Evolutionary conservation across 2,888 invertebrate genomes (phyloP), one percentile per base, ranked within the genome.

Genomic region (Holacanthella duospinosa): DNA sequence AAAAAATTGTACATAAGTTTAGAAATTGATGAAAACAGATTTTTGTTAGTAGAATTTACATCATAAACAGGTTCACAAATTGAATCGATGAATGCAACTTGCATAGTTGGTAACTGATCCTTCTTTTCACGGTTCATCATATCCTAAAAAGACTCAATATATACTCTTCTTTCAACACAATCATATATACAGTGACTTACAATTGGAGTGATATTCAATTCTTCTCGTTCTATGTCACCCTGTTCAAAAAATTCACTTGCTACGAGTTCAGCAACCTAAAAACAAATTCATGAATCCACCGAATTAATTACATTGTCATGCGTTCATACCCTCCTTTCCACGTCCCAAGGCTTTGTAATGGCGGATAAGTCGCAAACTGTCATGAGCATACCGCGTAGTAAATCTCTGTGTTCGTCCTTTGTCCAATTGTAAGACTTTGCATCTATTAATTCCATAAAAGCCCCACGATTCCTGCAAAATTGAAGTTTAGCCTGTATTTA

Each of bases 81-180:
- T 43, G 92, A 88, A 78, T 95, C 93, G 70, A 95, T 94, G 78
- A 94, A 95, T 74, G 88, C 88, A 67, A 95, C 92, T 84, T 94
- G 94, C 93, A 94, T 93, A 76, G 88, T 84, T 43, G 94, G 94
- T 74, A 94, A 82, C 77, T 93, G 89, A 76, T 93, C 91, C 79
- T 92, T 89, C 77, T 93, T 93, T 75, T 92, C 92, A 75, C 94
- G 82, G 78, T 94, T 93, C 93, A 94, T 94, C 78, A 93, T 87
- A 76, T 92, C 92, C 92, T 92, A 67, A 55, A 65, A 73, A n/a
- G 62, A 62, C 68, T 43, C 26, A 60, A 60, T n/a, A 43, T 28
- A 44, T n/a, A 16, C 25, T 56, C 28, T 16, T 25, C 27, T 27
- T 9, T 43, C 12, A 27, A 27, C 43, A 59, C 2, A 56, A 57